phyloP scores from a whole-genome alignment of 2,113 vertebrate species.

The Paratilapia polleni region DNA sequence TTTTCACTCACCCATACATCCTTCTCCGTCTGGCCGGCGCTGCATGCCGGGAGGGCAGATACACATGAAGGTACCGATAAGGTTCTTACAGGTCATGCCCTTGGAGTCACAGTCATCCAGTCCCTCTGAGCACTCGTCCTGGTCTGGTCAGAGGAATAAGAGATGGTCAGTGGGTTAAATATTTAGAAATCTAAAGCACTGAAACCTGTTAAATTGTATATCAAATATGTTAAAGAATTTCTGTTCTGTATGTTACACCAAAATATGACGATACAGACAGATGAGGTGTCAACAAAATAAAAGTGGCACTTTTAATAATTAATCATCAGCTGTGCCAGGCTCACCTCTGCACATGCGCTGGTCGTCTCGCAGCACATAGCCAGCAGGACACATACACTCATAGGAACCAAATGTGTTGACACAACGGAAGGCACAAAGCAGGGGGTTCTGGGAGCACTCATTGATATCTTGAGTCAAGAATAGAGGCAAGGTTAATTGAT shows the following conservation, averaged over 20 bases:
- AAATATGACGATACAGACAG: not conserved
- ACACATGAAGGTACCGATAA: constrained; percentile 93
- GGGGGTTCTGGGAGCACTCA: constrained; percentile 90
- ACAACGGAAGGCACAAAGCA: constrained; percentile 96
- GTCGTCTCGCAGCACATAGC: constrained; percentile 91
- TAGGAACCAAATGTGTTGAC: constrained; percentile 94
- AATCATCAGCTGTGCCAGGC: not conserved
- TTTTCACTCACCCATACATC: constrained; percentile 88
- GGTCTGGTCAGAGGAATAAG: constrained; percentile 76
- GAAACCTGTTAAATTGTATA: not conserved
- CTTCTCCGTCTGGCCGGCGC: constrained; percentile 85
- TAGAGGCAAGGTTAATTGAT: not conserved
- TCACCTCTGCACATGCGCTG: constrained; percentile 93
- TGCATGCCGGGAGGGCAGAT: constrained; percentile 90
- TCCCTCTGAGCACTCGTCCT: constrained; percentile 89
- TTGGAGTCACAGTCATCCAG: constrained; percentile 88
- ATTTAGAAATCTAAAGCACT: not conserved
- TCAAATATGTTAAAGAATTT: not conserved
- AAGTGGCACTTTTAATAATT: not conserved
- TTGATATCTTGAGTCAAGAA: constrained; percentile 85
- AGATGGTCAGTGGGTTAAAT: not conserved
- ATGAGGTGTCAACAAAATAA: not conserved
- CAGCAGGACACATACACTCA: constrained; percentile 90
- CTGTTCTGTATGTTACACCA: too few relatives aligned
- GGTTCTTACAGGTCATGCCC: constrained; percentile 94